Base-by-base conservation (phyloP, 2,888 invertebrate genomes). In the Pardosa pseudoannulata region DNA sequence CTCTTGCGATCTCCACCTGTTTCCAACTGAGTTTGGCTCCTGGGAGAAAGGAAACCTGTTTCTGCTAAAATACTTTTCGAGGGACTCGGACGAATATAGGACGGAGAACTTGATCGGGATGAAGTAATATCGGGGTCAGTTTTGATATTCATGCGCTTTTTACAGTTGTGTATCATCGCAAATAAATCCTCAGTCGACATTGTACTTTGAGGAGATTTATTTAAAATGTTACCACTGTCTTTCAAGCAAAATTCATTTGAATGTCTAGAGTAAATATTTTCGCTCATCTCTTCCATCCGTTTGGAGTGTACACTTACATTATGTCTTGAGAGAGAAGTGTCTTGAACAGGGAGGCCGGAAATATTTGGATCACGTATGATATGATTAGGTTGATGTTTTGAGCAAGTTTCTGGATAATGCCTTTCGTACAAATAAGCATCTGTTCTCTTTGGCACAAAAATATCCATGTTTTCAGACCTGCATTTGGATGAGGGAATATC, bases 151-250 rank as follows among this genome's bases (percentile, higher is more conserved):
- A 89, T 80, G 41, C 79, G 79, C 73, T 89, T 89, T 76, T 90
- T 90, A 27, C 89, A 90, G 46, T 89, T 88, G 46, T 90, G 89
- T 36, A 90, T 90, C 27, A 89, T 87, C 1, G 89, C 89, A 83
- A 89, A 89, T 41, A 90, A 88, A 41, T 90, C 89, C 70, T 89
- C 89, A 3, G 89, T 88, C 16, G 89, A 88, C 87, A 90, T 88
- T 71, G 74, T 78, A 73, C 72, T 85, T 31, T 67, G 68, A 16
- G 67, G 72, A 27, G 72, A 31, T 73, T 78, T 85, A 19, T 29
- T 65, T 13, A 31, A 16, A 13, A 5, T 3, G 16, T 7, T 65
- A 29, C 6, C 29, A n/a, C 13, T 41, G 1, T 46, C 62, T 16
- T 29, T 73, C 28, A 19, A 29, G 16, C 9, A 41, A 64, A 7